Evolutionary conservation across 2,888 invertebrate species (phyloP).

Genomic region (Chydorus sphaericus): DNA sequence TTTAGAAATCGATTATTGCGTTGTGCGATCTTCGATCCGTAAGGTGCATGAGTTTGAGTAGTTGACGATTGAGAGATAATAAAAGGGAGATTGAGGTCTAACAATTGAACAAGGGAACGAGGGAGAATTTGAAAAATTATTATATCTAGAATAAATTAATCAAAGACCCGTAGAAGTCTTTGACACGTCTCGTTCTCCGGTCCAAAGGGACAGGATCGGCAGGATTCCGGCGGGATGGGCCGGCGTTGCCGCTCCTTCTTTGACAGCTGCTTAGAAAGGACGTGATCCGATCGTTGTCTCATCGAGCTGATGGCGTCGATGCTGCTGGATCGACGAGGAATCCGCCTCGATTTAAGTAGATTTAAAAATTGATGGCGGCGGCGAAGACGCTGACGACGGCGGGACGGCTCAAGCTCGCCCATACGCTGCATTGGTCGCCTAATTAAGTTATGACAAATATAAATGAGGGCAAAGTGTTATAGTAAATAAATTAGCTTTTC

Average conservation of each 20-base stretch:
- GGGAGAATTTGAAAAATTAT: not conserved
- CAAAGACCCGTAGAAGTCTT: not conserved
- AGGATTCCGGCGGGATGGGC: not conserved
- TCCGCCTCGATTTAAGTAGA: no score
- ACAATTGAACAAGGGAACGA: not conserved
- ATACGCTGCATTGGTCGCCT: constrained; percentile 4
- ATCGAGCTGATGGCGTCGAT: no score
- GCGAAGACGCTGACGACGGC: no score
- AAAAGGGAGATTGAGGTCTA: not conserved
- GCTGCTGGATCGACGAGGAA: no score
- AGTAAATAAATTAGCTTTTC: no score
- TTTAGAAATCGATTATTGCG: not conserved
- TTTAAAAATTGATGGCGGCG: no score
- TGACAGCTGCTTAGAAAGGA: no score
- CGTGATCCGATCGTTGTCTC: constrained; percentile 2
- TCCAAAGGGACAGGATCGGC: not conserved
- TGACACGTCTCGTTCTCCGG: constrained; percentile 4
- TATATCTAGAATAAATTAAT: no score
- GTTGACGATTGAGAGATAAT: not conserved
- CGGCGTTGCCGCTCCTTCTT: not conserved
- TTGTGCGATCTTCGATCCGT: not conserved
- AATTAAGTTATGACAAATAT: not conserved
- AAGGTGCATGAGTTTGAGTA: not conserved
- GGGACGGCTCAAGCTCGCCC: not conserved
- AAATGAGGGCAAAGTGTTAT: no score